These are phyloP conservation scores for Melanaphis sacchari DNA, from an alignment of 1,140 invertebrate species.

Conservation along the genomic window DNA sequence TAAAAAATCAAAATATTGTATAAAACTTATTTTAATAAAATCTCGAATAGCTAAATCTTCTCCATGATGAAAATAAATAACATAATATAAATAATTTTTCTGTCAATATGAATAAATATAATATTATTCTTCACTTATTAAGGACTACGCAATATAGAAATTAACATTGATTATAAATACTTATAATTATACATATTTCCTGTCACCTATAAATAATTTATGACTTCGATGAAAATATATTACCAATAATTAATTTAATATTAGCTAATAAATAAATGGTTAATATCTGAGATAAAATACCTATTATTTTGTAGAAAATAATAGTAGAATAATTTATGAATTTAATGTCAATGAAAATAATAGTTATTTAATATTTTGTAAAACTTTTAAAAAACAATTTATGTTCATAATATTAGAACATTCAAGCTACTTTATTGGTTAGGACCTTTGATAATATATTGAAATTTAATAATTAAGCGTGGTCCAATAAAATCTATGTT, in stretches of 20 bases:
- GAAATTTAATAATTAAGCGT: not conserved
- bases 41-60: not conserved
- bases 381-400: not conserved
- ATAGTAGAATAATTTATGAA: not conserved
- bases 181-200: too few relatives aligned
- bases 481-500: not conserved
- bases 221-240: too few relatives aligned
- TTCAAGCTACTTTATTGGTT: not conserved
- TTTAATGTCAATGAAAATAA: not conserved
- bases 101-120: not conserved
- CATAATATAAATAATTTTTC: not conserved
- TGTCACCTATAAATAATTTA: too few relatives aligned
- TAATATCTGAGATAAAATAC: too few relatives aligned
- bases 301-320: not conserved
- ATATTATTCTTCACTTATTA: not conserved
- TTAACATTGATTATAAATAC: too few relatives aligned
- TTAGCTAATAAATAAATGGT: too few relatives aligned
- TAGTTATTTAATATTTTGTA: not conserved
- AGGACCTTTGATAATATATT: not conserved
- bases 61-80: not conserved
- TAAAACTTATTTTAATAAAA: not conserved
- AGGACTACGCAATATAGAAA: not conserved
- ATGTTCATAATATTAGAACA: not conserved
- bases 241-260: too few relatives aligned
- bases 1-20: not conserved